phyloP scores from a whole-genome alignment of 2,797 vertebrate genomes.

The Hirundo rustica region DNA sequence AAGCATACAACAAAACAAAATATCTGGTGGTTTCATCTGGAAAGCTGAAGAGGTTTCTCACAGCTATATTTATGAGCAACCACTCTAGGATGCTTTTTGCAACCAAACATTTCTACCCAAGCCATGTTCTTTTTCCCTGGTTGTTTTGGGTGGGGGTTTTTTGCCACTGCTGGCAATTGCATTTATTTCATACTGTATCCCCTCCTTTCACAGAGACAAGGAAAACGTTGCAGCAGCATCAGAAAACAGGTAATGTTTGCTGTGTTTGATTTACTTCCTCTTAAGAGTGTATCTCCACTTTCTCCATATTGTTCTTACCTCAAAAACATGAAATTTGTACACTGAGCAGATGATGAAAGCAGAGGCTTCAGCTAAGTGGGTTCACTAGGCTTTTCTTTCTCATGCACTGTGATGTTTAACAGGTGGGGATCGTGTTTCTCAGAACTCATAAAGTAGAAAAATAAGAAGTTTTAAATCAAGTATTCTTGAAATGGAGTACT shows the following conservation, averaged over 20 bases:
- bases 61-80: neutral
- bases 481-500: neutral
- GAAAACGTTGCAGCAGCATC: conserved; percentile 66
- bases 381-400: neutral
- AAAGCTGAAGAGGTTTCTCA: neutral
- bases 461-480: neutral
- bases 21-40: neutral
- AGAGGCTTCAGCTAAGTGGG: neutral
- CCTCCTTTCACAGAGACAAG: conserved; percentile 76
- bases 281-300: neutral
- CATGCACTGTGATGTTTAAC: neutral
- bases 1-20: neutral
- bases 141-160: neutral
- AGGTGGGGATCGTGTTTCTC: neutral
- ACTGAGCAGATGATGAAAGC: neutral
- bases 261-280: neutral
- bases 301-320: neutral
- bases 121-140: neutral
- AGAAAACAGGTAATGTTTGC: conserved; percentile 73
- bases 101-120: conserved; percentile 52
- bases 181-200: conserved; percentile 48
- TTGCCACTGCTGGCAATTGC: neutral
- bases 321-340: neutral
- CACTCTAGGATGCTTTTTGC: conserved; percentile 63
- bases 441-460: neutral